Percentiles rank a stretch among this genome's conserved stretches.
These are phyloP conservation scores for Andinoacara biseriatus DNA, from an alignment of 2,113 vertebrate genomes.

Conservation along the genomic window DNA sequence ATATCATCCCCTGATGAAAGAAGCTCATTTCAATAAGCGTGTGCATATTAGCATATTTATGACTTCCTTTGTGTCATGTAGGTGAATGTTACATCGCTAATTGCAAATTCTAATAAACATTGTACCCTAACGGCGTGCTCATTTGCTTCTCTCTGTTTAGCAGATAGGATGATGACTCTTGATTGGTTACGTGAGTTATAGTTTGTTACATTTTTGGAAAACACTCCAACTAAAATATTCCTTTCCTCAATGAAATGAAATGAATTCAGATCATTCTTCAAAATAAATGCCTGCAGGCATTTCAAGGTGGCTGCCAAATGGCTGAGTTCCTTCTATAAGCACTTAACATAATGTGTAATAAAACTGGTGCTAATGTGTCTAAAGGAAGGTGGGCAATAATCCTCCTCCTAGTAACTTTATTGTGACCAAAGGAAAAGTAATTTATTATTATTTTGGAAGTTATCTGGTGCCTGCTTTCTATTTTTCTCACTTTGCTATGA, in stretches of 20 bases:
- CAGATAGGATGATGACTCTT: neutral
- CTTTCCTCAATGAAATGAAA: neutral
- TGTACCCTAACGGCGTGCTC: slow-evolving; percentile 41
- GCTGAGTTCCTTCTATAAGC: neutral
- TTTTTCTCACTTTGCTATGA: neutral
- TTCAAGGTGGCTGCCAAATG: neutral
- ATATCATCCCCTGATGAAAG: slow-evolving; percentile 52
- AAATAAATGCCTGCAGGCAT: neutral
- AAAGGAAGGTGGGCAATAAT: neutral
- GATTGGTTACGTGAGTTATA: too few species aligned
- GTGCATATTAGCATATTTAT: slow-evolving; percentile 77
- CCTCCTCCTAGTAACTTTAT: neutral
- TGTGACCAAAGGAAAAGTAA: neutral
- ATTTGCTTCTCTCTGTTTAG: neutral
- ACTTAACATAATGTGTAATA: too few species aligned
- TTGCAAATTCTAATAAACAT: slow-evolving; percentile 81
- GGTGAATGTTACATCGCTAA: slow-evolving; percentile 79
- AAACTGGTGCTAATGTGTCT: neutral
- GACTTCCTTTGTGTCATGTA: slow-evolving; percentile 77
- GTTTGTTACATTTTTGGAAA: neutral
- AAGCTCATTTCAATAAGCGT: slow-evolving; percentile 65
- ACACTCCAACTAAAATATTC: neutral
- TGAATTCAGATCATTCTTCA: too few species aligned
- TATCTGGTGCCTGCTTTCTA: too few species aligned
- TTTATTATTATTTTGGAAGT: neutral